Percentiles rank a stretch among this genome's conserved stretches.
Conservation (phyloP, 2,888 invertebrate species). For the Plebejus argus region DNA sequence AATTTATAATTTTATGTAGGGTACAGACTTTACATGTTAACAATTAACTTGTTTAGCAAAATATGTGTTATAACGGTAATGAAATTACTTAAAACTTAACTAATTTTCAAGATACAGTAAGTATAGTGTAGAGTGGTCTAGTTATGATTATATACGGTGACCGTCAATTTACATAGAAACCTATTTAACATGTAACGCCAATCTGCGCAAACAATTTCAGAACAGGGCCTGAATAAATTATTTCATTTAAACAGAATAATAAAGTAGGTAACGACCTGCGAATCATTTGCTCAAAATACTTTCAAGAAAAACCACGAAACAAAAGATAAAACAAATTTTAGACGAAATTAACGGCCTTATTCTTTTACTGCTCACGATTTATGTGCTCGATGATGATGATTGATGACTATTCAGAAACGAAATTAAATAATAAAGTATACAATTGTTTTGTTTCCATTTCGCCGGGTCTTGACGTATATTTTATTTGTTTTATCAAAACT, state of each 20-base stretch:
- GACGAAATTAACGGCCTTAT: not conserved
- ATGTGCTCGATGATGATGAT: slow-evolving; percentile 46
- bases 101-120: not conserved
- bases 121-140: not conserved
- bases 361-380: not conserved
- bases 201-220: slow-evolving; percentile 18
- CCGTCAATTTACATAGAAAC: slow-evolving; percentile 30
- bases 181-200: slow-evolving; percentile 26
- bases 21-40: not conserved
- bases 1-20: not conserved
- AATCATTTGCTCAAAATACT: not conserved
- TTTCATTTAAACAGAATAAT: slow-evolving; percentile 25
- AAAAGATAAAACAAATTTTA: slow-evolving; percentile 25
- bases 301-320: not conserved
- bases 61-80: not conserved
- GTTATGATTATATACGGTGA: not conserved
- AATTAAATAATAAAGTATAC: slow-evolving; percentile 76
- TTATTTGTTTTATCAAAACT: slow-evolving; percentile 69
- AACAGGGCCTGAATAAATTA: slow-evolving; percentile 19
- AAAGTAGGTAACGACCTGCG: not conserved
- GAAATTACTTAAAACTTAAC: not conserved
- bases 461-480: slow-evolving; percentile 61
- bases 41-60: not conserved
- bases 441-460: slow-evolving; percentile 71
- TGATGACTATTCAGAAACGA: slow-evolving; percentile 61